Conservation (phyloP, 2,888 invertebrate genomes). For the Stenchaetothrips biformis region DNA sequence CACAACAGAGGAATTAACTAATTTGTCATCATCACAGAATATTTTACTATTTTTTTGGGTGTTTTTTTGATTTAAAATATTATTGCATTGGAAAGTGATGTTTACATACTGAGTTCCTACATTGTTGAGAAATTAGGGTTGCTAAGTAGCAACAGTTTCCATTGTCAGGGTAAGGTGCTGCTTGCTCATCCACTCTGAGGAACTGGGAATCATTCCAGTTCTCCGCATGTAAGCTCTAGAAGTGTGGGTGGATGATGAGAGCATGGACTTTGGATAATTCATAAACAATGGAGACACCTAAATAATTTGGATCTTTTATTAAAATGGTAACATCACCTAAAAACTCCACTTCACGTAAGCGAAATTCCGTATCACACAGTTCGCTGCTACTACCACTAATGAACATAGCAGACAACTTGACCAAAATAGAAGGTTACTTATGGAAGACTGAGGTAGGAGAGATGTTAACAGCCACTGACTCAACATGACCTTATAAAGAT, state of each 20-base stretch:
- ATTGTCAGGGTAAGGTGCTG: too few species aligned
- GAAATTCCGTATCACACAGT: constrained; percentile 11
- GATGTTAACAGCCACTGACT: background rate
- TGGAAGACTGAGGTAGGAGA: background rate
- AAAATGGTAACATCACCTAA: constrained; percentile 17
- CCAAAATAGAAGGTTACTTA: background rate
- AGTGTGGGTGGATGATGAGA: background rate
- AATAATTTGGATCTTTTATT: background rate
- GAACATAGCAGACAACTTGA: background rate
- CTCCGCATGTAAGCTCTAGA: too few species aligned
- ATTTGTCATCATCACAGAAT: too few species aligned
- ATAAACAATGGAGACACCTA: background rate
- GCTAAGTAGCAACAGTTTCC: background rate
- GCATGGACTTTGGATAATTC: background rate
- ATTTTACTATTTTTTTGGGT: too few species aligned
- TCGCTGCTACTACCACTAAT: background rate
- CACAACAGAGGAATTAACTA: too few species aligned
- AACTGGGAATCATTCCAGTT: too few species aligned
- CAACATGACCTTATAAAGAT: background rate
- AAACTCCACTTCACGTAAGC: background rate
- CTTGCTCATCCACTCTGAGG: too few species aligned
- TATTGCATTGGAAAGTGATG: too few species aligned
- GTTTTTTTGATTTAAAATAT: too few species aligned
- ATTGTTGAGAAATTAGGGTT: background rate
- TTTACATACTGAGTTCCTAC: too few species aligned